Evolutionary conservation across 2,888 invertebrate species (phyloP).

Genomic region (Eupithecia tripunctaria): DNA sequence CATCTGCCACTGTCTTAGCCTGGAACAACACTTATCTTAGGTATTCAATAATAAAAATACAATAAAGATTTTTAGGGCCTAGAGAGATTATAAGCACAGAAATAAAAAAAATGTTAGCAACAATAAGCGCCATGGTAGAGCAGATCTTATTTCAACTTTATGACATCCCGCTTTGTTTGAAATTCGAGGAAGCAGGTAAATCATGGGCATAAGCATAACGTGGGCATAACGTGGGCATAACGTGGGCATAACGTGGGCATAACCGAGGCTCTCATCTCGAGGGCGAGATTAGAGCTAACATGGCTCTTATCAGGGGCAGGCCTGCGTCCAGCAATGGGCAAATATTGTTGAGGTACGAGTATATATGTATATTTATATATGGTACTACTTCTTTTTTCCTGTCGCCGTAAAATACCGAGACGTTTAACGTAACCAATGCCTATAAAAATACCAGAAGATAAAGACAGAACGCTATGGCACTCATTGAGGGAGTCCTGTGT

Average conservation of each 20-base stretch:
- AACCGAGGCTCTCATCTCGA: too few relatives aligned
- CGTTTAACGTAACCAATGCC: too few relatives aligned
- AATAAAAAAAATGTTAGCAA: background rate
- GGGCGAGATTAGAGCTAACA: background rate
- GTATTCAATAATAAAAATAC: background rate
- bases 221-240: too few relatives aligned
- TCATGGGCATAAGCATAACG: background rate
- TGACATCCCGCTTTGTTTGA: background rate
- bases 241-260: too few relatives aligned
- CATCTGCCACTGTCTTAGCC: background rate
- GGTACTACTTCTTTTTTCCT: too few relatives aligned
- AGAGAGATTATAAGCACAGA: background rate
- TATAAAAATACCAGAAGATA: too few relatives aligned
- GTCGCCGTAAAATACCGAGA: too few relatives aligned
- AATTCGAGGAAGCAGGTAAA: background rate
- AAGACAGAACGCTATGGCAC: too few relatives aligned
- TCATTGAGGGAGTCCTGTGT: background rate
- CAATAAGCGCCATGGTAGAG: background rate
- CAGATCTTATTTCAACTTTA: background rate
- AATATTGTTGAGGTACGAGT: background rate
- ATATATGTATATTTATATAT: too few relatives aligned
- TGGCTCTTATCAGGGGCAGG: background rate
- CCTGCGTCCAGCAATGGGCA: background rate
- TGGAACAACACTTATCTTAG: background rate
- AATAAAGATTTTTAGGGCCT: background rate